Conservation (phyloP, 2,888 invertebrate species). For the Limnephilus auricula region DNA sequence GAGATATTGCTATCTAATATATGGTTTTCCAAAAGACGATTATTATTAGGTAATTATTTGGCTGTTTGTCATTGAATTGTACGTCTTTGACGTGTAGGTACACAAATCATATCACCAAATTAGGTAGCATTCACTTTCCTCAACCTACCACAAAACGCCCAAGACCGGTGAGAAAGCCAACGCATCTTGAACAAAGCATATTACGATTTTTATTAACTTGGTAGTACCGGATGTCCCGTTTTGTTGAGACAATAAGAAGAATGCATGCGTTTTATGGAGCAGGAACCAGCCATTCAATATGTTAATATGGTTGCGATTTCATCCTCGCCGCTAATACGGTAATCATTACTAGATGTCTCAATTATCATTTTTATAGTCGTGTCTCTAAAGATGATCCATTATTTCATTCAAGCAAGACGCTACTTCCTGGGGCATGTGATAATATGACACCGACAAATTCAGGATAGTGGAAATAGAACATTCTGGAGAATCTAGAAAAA, state of each 20-base stretch:
- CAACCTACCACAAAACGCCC: neutral
- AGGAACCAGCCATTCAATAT: neutral
- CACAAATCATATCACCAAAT: neutral
- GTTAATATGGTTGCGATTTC: neutral
- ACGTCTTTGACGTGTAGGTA: neutral
- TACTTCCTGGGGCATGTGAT: neutral
- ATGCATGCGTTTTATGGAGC: neutral
- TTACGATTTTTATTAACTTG: neutral
- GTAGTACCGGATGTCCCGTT: neutral
- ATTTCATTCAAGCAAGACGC: neutral
- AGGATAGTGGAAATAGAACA: too few species aligned
- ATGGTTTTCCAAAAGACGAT: neutral
- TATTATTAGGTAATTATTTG: neutral
- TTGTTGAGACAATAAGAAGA: neutral
- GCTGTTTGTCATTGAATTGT: neutral
- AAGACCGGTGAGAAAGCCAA: neutral
- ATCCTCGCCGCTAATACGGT: neutral
- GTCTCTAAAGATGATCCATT: neutral
- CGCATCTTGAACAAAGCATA: neutral
- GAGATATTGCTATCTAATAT: neutral
- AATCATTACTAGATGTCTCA: neutral
- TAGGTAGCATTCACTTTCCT: neutral
- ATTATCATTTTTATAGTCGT: neutral
- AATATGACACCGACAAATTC: neutral
- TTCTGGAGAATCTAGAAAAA: too few species aligned